Conservation (phyloP, 2,113 vertebrate genomes). For the Peucedramus taeniatus region DNA sequence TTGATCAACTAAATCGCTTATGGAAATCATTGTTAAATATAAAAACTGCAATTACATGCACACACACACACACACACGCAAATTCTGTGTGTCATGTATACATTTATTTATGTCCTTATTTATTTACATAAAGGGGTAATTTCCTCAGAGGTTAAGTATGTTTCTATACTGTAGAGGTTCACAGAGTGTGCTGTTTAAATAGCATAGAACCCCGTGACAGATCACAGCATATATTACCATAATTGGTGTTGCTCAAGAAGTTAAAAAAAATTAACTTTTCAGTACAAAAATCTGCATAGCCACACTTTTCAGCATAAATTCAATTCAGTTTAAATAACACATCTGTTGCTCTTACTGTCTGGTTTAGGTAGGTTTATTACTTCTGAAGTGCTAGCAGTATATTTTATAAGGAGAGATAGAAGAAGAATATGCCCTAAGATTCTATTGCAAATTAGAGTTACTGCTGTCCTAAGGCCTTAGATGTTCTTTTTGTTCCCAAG, state of each 20-base stretch:
- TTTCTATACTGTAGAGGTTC: not conserved
- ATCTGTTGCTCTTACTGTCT: not conserved
- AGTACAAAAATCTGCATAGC: not conserved
- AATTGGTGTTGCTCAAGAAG: not conserved
- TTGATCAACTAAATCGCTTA: not conserved
- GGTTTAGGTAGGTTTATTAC: not conserved
- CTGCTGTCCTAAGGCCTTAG: not conserved
- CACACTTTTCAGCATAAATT: not conserved
- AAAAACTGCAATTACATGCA: not conserved
- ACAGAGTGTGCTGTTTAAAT: not conserved
- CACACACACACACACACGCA: not conserved
- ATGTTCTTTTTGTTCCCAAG: not conserved
- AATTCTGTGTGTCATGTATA: not conserved
- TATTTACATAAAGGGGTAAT: not conserved
- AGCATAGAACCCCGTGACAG: not conserved
- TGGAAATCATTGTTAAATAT: not conserved
- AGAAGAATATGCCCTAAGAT: not conserved
- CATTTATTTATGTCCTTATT: not conserved
- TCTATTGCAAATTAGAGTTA: not conserved
- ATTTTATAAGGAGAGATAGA: not conserved
- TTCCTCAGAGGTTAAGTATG: not conserved
- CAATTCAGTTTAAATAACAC: not conserved
- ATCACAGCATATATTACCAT: not conserved
- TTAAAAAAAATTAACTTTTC: not conserved
- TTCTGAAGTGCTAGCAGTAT: not conserved